phyloP scores from a whole-genome alignment of 2,113 vertebrate species.

The Cyrtonyx montezumae region DNA sequence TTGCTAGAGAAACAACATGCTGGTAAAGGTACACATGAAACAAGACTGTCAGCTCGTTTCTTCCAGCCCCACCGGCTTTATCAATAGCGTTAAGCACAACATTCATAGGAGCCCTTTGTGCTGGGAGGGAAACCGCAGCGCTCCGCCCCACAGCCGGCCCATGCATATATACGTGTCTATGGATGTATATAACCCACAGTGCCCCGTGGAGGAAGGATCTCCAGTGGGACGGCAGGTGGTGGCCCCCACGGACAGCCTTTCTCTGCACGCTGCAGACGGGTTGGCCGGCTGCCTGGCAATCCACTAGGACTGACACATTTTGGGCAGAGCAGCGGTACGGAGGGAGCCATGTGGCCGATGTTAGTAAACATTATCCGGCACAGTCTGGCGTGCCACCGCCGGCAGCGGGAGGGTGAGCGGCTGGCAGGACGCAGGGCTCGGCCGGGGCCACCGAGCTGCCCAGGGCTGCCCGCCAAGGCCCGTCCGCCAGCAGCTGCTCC shows the following conservation, averaged over 20 bases:
- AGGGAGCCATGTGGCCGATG: constrained; percentile 88
- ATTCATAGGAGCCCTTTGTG: not conserved
- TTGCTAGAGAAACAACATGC: not conserved
- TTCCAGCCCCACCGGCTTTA: not conserved
- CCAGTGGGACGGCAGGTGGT: constrained; percentile 40
- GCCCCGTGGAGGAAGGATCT: not conserved
- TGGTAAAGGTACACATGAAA: not conserved
- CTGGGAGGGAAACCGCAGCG: not conserved
- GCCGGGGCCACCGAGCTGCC: constrained; percentile 75
- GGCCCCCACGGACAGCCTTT: constrained; percentile 76
- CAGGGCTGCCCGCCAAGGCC: constrained; percentile 79
- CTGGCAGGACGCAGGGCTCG: constrained; percentile 81
- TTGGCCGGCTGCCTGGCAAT: constrained; percentile 80
- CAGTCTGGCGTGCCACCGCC: constrained; percentile 78
- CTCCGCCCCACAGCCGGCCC: not conserved
- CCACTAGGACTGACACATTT: constrained; percentile 84
- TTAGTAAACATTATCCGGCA: constrained; percentile 93
- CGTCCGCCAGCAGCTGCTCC: constrained; percentile 93
- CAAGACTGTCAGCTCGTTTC: not conserved
- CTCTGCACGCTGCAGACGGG: constrained; percentile 79
- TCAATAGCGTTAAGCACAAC: not conserved
- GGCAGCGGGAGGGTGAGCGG: constrained; percentile 82
- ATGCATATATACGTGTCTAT: rapidly evolving
- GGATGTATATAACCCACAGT: not conserved
- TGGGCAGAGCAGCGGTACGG: constrained; percentile 78